Evolutionary conservation across 2,888 invertebrate species (phyloP), one percentile per base, ranked within the genome.

Genomic region (Acleris literana): DNA sequence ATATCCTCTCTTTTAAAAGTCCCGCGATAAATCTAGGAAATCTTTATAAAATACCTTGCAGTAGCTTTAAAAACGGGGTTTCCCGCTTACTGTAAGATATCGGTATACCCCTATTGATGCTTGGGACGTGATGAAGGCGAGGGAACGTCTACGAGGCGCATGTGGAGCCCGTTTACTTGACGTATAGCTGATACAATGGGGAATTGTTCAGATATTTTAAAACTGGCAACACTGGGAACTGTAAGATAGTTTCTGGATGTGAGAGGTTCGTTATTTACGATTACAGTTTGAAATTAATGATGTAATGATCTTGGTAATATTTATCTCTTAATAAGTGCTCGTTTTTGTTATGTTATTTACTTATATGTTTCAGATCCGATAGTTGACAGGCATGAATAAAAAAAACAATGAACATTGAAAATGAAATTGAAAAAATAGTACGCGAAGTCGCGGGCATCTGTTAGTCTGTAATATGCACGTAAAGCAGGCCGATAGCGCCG

Each of bases 81-180:
- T 17, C 55, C 22, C 16, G 29, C 46, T 54, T 54, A 33, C 54
- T 51, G 51, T n/a, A 7, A 29, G 54, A 54, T 56, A 57, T 57
- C 57, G 48, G 44, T 29, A 48, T 56, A 63, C 48, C 64, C 58
- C 46, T 58, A 64, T 64, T 64, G 64, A 64, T 64, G 58, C 58
- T 7, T 1, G 33, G 51, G 33, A 29, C 64, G 64, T 64, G 64
- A 54, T 3, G 7, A 33, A 33, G 54, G 33, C 18, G 5, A 6
- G 53, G 3, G 53, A 25, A 44, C n/a, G 59, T 43, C 22, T 29
- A 29, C 29, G 58, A 16, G 48, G 22, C 39, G 22, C 46, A 46
- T 51, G 51, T 29, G 18, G 44, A 17, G 13, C 1, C 54, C 49
- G 51, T 48, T 33, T 29, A 18, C 48, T 18, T 64, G 64, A 64